Evolutionary conservation across 2,113 vertebrate genomes (phyloP).

Genomic region (Tauraco erythrolophus): DNA sequence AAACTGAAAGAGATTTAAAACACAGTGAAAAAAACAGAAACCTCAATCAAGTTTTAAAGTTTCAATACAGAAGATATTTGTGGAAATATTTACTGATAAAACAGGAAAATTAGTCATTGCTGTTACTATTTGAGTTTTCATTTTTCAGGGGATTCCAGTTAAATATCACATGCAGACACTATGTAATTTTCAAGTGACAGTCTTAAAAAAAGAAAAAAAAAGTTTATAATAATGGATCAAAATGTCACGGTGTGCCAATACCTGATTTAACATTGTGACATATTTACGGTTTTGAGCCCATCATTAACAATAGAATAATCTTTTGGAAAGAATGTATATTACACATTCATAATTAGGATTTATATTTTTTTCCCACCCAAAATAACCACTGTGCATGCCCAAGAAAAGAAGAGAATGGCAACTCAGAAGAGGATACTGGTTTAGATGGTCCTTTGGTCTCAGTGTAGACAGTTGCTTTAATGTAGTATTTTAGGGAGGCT

Average conservation of each 20-base stretch:
- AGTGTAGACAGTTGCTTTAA: not conserved
- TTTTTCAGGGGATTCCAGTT: not conserved
- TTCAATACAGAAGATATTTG: not conserved
- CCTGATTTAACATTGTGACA: not conserved
- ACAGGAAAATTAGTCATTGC: not conserved
- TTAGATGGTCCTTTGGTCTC: not conserved
- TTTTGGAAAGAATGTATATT: not conserved
- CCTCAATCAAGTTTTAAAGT: not conserved
- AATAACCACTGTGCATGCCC: not conserved
- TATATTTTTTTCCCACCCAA: not conserved
- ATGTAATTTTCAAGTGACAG: not conserved
- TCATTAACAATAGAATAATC: not conserved
- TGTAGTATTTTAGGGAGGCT: not conserved
- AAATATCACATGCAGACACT: not conserved
- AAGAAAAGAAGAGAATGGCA: not conserved
- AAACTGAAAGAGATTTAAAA: constrained; percentile 81
- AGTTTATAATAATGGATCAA: not conserved
- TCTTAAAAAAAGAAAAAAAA: not conserved
- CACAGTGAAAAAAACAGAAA: not conserved
- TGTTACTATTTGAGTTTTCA: not conserved
- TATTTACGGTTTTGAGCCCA: not conserved
- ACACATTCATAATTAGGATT: not conserved
- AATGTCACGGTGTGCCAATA: not conserved
- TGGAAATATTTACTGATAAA: not conserved
- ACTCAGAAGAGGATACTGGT: not conserved